Evolutionary conservation across 2,113 vertebrate genomes (phyloP).

Genomic region (Salvator merianae): DNA sequence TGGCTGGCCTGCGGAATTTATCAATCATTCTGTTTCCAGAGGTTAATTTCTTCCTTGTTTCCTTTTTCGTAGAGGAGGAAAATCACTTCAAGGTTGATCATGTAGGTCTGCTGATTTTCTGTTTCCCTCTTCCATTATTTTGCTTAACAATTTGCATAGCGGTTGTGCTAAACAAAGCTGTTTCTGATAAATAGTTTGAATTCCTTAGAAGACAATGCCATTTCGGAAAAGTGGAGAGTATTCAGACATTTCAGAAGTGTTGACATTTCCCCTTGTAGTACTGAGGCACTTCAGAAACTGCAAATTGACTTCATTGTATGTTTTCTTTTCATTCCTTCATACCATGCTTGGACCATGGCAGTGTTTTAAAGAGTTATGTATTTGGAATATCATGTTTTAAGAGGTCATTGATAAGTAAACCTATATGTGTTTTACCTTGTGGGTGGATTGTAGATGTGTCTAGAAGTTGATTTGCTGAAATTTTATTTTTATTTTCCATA

Average conservation of each 20-base stretch:
- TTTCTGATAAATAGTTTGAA: neutral
- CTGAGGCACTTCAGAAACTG: neutral
- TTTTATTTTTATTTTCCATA: neutral
- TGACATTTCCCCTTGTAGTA: neutral
- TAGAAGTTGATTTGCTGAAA: neutral
- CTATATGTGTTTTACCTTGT: neutral
- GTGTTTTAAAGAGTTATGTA: neutral
- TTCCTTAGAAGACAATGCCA: neutral
- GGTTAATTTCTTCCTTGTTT: neutral
- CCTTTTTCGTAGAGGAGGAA: neutral
- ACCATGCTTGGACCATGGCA: neutral
- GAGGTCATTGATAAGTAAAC: neutral
- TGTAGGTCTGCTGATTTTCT: neutral
- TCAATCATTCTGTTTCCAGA: neutral
- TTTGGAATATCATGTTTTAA: neutral
- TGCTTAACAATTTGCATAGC: neutral
- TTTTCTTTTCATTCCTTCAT: neutral
- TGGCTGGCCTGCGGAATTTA: no score
- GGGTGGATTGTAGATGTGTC: neutral
- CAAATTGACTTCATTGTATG: neutral
- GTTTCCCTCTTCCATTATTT: neutral
- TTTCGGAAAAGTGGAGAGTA: neutral
- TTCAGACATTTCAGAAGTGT: slow-evolving; percentile 10
- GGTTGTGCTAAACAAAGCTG: neutral
- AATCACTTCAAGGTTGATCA: neutral